phyloP scores from a whole-genome alignment of 2,888 invertebrate species.

The Drosophila algonquin region DNA sequence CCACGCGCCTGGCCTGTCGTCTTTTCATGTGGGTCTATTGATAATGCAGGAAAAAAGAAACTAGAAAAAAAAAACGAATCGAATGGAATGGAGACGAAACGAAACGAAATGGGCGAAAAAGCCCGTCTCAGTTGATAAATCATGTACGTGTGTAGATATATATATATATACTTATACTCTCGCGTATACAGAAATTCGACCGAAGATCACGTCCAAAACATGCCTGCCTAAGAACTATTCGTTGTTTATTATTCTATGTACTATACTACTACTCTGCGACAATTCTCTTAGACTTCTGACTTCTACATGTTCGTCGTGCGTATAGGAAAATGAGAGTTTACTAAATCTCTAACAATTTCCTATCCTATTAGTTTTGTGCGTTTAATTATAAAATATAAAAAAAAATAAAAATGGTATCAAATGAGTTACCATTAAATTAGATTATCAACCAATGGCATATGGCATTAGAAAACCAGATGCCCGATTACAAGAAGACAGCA shows the following conservation, averaged over 20 bases:
- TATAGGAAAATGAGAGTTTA: neutral
- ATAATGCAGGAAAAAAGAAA: slow-evolving; percentile 30
- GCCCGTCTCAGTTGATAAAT: slow-evolving; percentile 56
- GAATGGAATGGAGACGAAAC: neutral
- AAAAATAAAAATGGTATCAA: neutral
- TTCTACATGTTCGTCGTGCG: neutral
- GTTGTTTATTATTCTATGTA: slow-evolving; percentile 21
- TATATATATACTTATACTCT: slow-evolving; percentile 9
- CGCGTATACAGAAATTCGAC: slow-evolving; percentile 29
- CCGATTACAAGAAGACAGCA: slow-evolving; percentile 88
- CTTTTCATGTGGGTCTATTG: slow-evolving; percentile 56
- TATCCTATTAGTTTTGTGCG: neutral
- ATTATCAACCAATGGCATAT: neutral
- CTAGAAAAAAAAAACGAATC: slow-evolving; percentile 8
- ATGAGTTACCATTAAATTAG: neutral
- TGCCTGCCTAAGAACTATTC: slow-evolving; percentile 40
- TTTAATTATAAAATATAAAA: neutral
- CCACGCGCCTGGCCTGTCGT: slow-evolving; percentile 37
- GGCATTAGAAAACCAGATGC: neutral
- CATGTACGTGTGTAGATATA: slow-evolving; percentile 9
- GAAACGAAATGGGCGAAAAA: slow-evolving; percentile 37
- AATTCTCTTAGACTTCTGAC: slow-evolving; percentile 2
- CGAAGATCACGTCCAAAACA: slow-evolving; percentile 38
- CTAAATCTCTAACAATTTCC: neutral
- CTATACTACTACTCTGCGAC: neutral